Conservation (phyloP, 1,140 invertebrate species). For the Hyposmocoma kahamanoa region DNA sequence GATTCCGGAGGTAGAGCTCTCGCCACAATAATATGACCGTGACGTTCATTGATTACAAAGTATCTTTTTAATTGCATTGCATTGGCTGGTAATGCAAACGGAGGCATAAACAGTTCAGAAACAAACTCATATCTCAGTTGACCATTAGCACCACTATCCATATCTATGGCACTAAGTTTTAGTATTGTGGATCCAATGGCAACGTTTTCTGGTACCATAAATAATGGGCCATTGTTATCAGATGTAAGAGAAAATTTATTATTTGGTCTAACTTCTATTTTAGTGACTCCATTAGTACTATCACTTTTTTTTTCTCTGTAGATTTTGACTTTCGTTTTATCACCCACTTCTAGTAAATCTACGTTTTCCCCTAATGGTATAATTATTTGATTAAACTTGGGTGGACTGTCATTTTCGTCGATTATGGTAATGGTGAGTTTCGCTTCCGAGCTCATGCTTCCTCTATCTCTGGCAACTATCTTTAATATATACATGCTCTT, state of each 20-base stretch:
- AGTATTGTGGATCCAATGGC: conserved; percentile 83
- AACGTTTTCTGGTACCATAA: conserved; percentile 85
- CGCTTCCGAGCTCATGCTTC: conserved; percentile 82
- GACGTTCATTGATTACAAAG: conserved; percentile 82
- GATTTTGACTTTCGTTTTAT: conserved; percentile 60
- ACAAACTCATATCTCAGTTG: conserved; percentile 84
- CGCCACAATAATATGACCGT: conserved; percentile 85
- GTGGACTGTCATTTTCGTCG: conserved; percentile 91
- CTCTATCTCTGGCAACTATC: conserved; percentile 83
- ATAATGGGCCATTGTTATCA: conserved; percentile 70
- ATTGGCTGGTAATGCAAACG: conserved; percentile 52
- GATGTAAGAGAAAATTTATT: conserved; percentile 70
- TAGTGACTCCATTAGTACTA: conserved; percentile 35
- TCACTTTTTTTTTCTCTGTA: conserved; percentile 59
- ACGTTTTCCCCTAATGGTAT: conserved; percentile 79
- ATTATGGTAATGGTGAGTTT: conserved; percentile 81
- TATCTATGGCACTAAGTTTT: conserved; percentile 86
- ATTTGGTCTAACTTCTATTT: conserved; percentile 59
- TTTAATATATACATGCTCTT: conserved; percentile 80
- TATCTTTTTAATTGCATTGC: conserved; percentile 74
- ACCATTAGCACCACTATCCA: conserved; percentile 84
- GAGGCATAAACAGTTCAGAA: conserved; percentile 77
- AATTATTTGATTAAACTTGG: conserved; percentile 79
- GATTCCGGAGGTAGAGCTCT: conserved; percentile 83
- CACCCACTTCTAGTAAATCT: conserved; percentile 77